Evolutionary conservation across 1,140 invertebrate species (phyloP), one percentile per base, ranked within the genome.

Genomic region (Planococcus citri): DNA sequence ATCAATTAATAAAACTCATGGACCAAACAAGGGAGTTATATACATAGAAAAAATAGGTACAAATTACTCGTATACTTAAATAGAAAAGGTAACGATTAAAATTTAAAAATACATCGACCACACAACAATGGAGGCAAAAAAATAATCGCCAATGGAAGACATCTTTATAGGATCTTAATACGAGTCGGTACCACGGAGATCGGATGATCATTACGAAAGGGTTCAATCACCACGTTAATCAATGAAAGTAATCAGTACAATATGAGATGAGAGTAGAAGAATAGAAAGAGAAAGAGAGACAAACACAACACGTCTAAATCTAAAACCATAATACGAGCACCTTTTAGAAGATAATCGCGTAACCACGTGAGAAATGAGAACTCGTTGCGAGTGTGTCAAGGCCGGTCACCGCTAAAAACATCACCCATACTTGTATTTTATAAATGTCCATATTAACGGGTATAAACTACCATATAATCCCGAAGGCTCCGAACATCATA

Each of bases 291-390:
- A 37, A n/a, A 6, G 33, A 37, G 6, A 37, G 6, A 37, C 6
- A 37, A 37, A 37, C 6, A 37, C 33, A 17, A 33, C 41, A 51
- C 12, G 41, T 51, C 41, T 51, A 20, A 51, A 51, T 51, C 41
- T 51, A 51, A 51, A 20, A 51, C 41, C 41, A 51, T 51, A 51
- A 51, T 51, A 51, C 41, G 41, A 51, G 41, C 41, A 51, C 12
- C 41, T 51, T 17, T 51, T 20, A 17, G 22, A 10, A 64, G 21
- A 24, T 64, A 64, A 64, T 64, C 60, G 25, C 60, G 60, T 64
- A 64, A 64, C 60, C 60, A 64, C 60, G 60, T 64, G 60, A 64
- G 60, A 64, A 64, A 64, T 64, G 60, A 64, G 60, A 64, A 64
- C 60, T 64, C 14, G 10, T 17, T n/a, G 29, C 10, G 60, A 64